Evolutionary conservation across 2,113 vertebrate species (phyloP), one percentile per base, ranked within the genome.

Genomic region (Protomyctophum bolini): DNA sequence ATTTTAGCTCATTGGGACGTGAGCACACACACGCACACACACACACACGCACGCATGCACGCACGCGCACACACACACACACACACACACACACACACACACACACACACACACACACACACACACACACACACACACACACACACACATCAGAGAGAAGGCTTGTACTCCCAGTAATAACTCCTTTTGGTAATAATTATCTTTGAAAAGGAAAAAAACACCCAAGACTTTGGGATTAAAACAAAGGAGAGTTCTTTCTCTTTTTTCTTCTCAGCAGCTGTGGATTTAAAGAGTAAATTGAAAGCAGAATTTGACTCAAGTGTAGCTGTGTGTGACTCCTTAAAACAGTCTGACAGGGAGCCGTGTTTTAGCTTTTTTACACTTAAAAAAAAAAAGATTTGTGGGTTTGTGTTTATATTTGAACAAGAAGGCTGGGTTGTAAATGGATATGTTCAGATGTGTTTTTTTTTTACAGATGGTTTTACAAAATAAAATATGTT

Each of bases 141-240:
- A 79, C 69, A 81, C 80, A 76, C 33, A 88, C 85, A 86, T 91
- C 87, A 86, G 82, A 86, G 83, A 75, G 64, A 83, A 14, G 51
- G 61, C 49, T 77, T 81, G 86, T 77, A 85, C 73, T 76, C 52
- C 75, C 33, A 72, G 83, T 89, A 90, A 86, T 86, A 88, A 90
- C 81, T 85, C 76, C 77, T 90, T 91, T 93, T 92, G 86, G 89
- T 85, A 91, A 88, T 92, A 91, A 93, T 91, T 92, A 92, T 91
- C 83, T 80, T 70, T 21, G 70, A 46, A 71, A 83, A 80, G 83
- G 83, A 72, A 83, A 82, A 56, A 21, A 58, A 54, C 75, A 81
- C 69, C 72, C 75, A 77, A 71, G 76, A 83, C 75, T 86, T 90
- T 80, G 78, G 82, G 81, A 85, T 86, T 81, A 75, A 86, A 87